Evolutionary conservation across 2,113 vertebrate species (phyloP).

Genomic region (Vidua macroura): DNA sequence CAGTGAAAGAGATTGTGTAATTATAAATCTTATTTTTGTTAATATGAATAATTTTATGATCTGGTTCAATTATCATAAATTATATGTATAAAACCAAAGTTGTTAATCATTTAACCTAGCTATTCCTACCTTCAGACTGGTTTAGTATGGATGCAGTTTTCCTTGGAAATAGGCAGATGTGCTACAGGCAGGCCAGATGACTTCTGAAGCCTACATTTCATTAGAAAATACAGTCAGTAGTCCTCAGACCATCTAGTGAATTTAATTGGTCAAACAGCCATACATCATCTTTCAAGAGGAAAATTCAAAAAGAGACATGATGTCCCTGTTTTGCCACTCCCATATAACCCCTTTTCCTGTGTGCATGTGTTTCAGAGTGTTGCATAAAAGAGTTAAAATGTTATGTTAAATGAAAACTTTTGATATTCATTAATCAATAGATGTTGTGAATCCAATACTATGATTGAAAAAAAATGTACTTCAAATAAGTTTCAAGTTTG

Average conservation of each 20-base stretch:
- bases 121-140: not conserved
- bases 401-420: not conserved
- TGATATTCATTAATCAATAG: not conserved
- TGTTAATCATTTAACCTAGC: not conserved
- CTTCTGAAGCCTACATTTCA: not conserved
- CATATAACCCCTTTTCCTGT: not conserved
- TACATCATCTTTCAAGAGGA: not conserved
- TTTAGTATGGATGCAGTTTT: not conserved
- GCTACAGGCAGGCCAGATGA: not conserved
- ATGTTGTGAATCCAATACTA: not conserved
- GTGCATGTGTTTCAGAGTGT: not conserved
- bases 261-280: not conserved
- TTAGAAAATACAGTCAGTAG: not conserved
- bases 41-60: not conserved
- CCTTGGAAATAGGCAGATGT: not conserved
- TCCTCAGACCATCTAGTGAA: not conserved
- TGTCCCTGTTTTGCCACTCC: not conserved
- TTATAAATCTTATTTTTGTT: conserved; percentile 6
- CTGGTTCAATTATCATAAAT: not conserved
- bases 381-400: not conserved
- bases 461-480: fast-evolving
- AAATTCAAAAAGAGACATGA: not conserved
- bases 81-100: not conserved
- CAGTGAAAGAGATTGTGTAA: not conserved
- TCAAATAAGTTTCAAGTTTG: not conserved